Evolutionary conservation across 1,140 invertebrate species (phyloP).

Genomic region (Drosophila varians): DNA sequence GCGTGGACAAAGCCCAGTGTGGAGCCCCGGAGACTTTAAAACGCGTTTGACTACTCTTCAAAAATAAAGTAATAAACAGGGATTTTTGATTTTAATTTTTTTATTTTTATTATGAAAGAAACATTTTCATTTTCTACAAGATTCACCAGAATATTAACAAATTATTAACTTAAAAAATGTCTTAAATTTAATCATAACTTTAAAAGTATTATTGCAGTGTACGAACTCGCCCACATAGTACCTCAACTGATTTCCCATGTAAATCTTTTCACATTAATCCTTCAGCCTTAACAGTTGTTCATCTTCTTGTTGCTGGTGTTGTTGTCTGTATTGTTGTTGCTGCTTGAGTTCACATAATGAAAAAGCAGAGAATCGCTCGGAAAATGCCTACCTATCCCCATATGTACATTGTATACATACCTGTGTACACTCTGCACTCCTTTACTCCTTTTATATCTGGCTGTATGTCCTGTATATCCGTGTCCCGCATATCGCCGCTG

Average conservation of each 20-base stretch:
- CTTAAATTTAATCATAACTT: neutral
- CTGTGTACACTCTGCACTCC: neutral
- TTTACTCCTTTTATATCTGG: neutral
- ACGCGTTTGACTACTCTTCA: neutral
- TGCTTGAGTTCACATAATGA: conserved; percentile 47
- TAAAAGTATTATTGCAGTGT: neutral
- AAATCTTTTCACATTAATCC: conserved; percentile 72
- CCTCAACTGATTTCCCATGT: conserved; percentile 61
- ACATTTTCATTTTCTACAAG: too few species aligned
- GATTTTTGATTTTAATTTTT: neutral
- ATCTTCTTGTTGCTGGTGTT: conserved; percentile 38
- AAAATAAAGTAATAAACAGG: neutral
- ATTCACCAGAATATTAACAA: too few species aligned
- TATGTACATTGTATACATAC: neutral
- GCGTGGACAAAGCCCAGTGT: conserved; percentile 8
- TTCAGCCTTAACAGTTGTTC: conserved; percentile 46
- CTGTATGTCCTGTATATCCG: neutral
- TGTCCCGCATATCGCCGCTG: conserved; percentile 33
- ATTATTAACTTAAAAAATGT: too few species aligned
- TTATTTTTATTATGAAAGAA: too few species aligned
- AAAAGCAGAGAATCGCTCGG: conserved; percentile 39
- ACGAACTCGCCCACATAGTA: neutral
- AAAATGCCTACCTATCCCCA: conserved; percentile 11
- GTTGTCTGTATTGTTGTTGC: conserved; percentile 15
- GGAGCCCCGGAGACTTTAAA: neutral